Base-by-base conservation (phyloP, 2,888 invertebrate genomes). In the Byasa hedistus region DNA sequence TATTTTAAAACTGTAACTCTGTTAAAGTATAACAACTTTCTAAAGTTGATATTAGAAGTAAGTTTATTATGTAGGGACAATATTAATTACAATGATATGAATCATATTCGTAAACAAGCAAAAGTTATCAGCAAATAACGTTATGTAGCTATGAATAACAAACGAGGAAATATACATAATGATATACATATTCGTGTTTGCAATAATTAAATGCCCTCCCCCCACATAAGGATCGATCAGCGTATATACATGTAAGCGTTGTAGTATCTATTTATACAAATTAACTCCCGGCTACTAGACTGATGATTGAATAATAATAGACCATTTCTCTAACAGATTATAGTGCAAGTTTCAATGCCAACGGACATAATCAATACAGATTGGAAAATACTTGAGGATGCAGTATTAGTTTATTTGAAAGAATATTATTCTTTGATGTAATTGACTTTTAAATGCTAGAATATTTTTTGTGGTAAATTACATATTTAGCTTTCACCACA, bases 91-190 rank as follows among this genome's bases (percentile, higher is more conserved):
- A 39, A 39, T 39, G n/a, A 59, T 44, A 24, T 24, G 23, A 61
- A 23, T 52, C 61, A n/a, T 36, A 54, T 36, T 23, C 39, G 52
- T 65, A 66, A 66, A 57, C 61, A 66, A 66, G 57, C 57, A 61
- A 57, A 61, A 61, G 58, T 51, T 57, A 51, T 44, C n/a, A 44
- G 48, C 17, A 19, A 48, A 10, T 19, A 19, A 51, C 21, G 21
- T 51, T 39, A 55, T 36, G 21, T 32, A 61, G 58, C 22, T 32
- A n/a, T 52, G 61, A 57, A 66, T 61, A 22, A 23, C 24, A 66
- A 66, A 61, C 24, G 21, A 57, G 39, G 61, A 61, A 51, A 61
- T 39, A 32, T 36, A n/a, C 32, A 32, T 32, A 32, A 1, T 32
- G 32, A 32, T 32, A 32, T 32, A 39, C 19, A 10, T 24, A 64